Base-by-base conservation (phyloP, 1,140 invertebrate species). In the Planococcus citri region DNA sequence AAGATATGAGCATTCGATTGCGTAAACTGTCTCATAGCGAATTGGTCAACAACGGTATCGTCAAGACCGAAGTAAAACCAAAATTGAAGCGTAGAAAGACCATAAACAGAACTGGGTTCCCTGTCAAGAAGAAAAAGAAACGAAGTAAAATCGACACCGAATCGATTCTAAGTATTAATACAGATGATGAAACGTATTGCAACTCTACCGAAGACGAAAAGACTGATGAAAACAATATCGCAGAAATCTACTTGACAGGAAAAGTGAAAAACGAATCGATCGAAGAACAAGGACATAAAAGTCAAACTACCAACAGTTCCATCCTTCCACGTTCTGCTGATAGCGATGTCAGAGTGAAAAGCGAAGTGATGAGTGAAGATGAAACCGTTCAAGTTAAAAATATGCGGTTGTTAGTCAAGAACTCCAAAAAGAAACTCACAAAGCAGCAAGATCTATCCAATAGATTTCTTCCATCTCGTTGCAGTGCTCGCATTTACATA, bases 91-190 rank as follows among this genome's bases (percentile, higher is more conserved):
- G 87, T 70, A 83, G 90, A 68, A 85, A 89, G 68, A 87, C 91
- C 78, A 82, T 86, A 6, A 94, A 94, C 77, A 82, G 89, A 73
- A 94, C 91, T 12, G 91, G 91, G 6, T 94, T 94, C 78, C 91
- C 91, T 0, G 89, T 85, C 20, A 80, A 89, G 20, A 90, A 91
- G 73, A 90, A 88, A 73, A 94, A 92, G 76, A 92, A 69, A 27
- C 79, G 81, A 1, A 83, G 81, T 4, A 64, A 64, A 25, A 17
- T 20, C 3, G 2, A 6, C n/a, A 17, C 17, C 41, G 41, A 51
- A 51, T n/a, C n/a, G n/a, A 17, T 17, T 20, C 41, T 3, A 51
- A n/a, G 3, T 3, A 17, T 3, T 17, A 20, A 51, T 51, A 6
- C 3, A 4, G 17, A 10, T 17, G 17, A 25, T 17, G 25, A 24